A percentile compares a stretch with the other conserved stretches of the same genome.
Conservation (phyloP, 2,113 vertebrate genomes). For the Jacana jacana region DNA sequence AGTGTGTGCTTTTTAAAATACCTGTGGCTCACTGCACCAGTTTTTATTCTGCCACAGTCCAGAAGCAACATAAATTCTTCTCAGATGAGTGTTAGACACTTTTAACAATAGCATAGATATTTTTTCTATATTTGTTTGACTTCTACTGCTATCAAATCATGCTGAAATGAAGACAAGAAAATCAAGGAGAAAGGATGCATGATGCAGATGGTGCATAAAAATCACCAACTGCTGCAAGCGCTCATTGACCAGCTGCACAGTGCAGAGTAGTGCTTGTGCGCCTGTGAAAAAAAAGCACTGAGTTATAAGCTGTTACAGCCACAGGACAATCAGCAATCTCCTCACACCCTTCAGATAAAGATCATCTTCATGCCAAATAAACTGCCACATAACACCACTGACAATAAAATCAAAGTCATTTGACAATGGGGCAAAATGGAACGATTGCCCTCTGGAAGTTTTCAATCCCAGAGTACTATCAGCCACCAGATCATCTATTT, state of each 20-base stretch:
- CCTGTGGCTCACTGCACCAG: not conserved
- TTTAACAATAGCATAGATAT: not conserved
- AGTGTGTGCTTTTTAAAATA: not conserved
- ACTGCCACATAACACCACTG: not conserved
- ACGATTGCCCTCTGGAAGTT: not conserved
- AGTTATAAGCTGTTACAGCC: not conserved
- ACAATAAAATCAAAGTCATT: not conserved
- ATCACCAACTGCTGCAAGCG: not conserved
- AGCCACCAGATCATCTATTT: not conserved
- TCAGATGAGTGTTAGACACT: not conserved
- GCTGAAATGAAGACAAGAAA: not conserved
- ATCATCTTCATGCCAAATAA: not conserved
- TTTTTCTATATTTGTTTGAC: not conserved
- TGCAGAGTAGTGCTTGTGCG: not conserved
- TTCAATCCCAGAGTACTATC: not conserved
- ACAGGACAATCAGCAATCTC: not conserved
- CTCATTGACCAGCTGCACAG: not conserved
- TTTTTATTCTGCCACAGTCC: not conserved
- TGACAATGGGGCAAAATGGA: not conserved
- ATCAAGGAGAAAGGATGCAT: not conserved
- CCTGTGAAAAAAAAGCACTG: not conserved
- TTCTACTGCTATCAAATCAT: not conserved
- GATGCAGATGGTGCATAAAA: not conserved
- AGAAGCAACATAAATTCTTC: not conserved
- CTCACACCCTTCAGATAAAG: not conserved